phyloP scores from a whole-genome alignment of 2,113 vertebrate genomes.

The Ictidomys tridecemlineatus region DNA sequence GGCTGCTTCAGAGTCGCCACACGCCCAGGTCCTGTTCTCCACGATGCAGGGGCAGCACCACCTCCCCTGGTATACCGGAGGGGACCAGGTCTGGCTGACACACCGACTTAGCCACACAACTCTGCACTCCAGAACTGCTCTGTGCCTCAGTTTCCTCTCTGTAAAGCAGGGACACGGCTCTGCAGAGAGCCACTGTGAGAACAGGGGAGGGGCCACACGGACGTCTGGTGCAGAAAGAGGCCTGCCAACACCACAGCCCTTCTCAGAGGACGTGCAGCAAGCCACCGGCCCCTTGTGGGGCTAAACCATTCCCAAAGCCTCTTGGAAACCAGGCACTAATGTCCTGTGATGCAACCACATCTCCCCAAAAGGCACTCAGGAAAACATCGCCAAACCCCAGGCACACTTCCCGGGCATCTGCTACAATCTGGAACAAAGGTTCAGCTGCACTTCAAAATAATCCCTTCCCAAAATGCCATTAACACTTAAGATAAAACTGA shows the following conservation, averaged over 20 bases:
- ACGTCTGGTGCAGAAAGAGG: background rate
- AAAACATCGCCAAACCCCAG: background rate
- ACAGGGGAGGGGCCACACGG: fast-evolving
- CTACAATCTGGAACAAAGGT: background rate
- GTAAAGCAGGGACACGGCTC: background rate
- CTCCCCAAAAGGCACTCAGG: background rate
- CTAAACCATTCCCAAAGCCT: background rate
- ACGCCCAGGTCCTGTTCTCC: background rate
- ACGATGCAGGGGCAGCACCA: background rate
- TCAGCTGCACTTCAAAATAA: background rate
- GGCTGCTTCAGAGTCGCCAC: background rate
- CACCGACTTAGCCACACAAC: background rate
- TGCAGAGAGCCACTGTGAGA: background rate
- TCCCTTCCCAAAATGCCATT: background rate
- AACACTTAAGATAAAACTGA: background rate
- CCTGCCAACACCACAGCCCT: fast-evolving
- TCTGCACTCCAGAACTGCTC: background rate
- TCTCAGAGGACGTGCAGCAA: background rate
- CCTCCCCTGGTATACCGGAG: fast-evolving
- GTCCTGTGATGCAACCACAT: background rate
- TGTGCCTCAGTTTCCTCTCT: background rate
- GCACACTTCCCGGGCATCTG: background rate
- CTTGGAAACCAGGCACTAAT: too few species aligned
- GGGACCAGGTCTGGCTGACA: background rate
- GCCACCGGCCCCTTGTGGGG: background rate